Percentiles rank a stretch among this genome's conserved stretches.
These are phyloP conservation scores for Synanceia verrucosa DNA, from an alignment of 2,797 vertebrate species.

Conservation along the genomic window DNA sequence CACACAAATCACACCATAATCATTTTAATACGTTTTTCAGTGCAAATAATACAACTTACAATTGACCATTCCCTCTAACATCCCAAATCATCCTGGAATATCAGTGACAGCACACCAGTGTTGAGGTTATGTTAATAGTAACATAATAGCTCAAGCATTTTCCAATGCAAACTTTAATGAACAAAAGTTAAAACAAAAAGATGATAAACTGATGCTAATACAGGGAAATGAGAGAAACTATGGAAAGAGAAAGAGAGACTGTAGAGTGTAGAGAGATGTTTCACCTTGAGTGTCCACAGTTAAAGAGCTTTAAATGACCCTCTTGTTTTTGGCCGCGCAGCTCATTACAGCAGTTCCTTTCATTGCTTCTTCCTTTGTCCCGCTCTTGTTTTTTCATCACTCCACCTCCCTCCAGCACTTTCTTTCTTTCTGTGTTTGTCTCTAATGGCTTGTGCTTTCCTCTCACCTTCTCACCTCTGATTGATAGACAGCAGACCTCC, in stretches of 20 bases:
- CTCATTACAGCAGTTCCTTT: constrained; percentile 32
- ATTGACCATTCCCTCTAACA: too few relatives aligned
- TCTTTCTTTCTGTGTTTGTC: constrained; percentile 21
- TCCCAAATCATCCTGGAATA: too few relatives aligned
- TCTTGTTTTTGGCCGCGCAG: constrained; percentile 27
- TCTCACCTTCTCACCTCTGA: constrained; percentile 57
- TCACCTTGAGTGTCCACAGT: constrained; percentile 18
- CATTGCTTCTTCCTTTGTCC: neutral
- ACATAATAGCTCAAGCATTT: neutral
- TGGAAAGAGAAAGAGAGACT: neutral
- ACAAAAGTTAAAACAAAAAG: neutral
- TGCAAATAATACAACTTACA: too few relatives aligned
- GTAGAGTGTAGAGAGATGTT: neutral
- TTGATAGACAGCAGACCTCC: constrained; percentile 71
- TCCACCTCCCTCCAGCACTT: neutral
- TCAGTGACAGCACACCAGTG: neutral
- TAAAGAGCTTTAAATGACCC: constrained; percentile 45
- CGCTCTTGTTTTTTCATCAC: constrained; percentile 1
- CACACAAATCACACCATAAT: too few relatives aligned
- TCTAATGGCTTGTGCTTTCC: constrained; percentile 43
- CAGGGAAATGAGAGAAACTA: neutral
- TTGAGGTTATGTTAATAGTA: too few relatives aligned
- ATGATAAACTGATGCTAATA: too few relatives aligned
- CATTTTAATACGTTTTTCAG: too few relatives aligned
- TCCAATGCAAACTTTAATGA: neutral